Conservation (phyloP, 2,888 invertebrate species). For the Synergus laeviventris region DNA sequence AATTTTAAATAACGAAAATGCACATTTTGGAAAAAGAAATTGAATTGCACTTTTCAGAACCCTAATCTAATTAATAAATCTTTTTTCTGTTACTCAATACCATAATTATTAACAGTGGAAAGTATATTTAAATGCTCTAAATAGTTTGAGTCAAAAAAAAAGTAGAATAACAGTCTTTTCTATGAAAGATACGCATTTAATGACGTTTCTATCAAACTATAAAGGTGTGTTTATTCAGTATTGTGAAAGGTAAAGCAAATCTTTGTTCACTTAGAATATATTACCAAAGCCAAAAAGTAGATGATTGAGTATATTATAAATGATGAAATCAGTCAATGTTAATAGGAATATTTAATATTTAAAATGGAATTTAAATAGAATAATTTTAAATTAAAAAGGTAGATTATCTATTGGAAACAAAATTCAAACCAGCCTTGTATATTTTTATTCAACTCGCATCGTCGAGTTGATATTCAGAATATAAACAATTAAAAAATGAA, state of each 20-base stretch:
- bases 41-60: background rate
- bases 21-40: background rate
- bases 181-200: background rate
- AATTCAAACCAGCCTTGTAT: background rate
- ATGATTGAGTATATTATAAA: background rate
- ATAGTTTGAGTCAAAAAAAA: too few species aligned
- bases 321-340: background rate
- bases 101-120: too few species aligned
- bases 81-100: too few species aligned
- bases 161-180: background rate
- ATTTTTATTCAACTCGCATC: background rate
- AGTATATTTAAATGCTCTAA: too few species aligned
- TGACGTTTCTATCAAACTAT: background rate
- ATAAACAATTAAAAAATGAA: background rate
- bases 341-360: background rate
- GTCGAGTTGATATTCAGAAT: background rate
- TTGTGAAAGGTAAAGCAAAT: conserved; percentile 27
- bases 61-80: too few species aligned
- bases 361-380: background rate
- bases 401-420: background rate
- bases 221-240: background rate
- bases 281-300: background rate
- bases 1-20: background rate
- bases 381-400: background rate
- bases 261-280: background rate